These are phyloP conservation scores for Machimus atricapillus DNA, from an alignment of 2,888 invertebrate genomes.

Conservation along the genomic window DNA sequence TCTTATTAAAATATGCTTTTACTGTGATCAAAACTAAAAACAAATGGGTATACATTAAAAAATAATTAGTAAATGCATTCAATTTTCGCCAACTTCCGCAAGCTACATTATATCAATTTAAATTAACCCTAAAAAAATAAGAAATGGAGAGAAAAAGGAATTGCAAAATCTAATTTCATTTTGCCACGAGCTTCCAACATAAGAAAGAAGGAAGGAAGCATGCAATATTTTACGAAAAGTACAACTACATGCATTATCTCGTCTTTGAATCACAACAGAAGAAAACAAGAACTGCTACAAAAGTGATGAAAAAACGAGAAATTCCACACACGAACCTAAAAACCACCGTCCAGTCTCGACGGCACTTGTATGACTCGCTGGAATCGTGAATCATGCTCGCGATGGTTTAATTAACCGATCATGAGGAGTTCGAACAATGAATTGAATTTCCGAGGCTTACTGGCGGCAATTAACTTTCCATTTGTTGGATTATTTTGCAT, in stretches of 20 bases:
- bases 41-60: neutral
- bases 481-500: neutral
- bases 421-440: neutral
- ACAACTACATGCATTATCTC: neutral
- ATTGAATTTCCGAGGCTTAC: neutral
- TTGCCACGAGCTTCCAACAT: neutral
- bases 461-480: conserved; percentile 3
- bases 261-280: neutral
- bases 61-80: neutral
- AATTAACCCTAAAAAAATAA: neutral
- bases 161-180: neutral
- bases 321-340: neutral
- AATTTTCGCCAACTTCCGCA: neutral
- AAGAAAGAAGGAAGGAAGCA: neutral
- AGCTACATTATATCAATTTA: neutral
- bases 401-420: neutral
- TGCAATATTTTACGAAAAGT: neutral
- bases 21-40: neutral
- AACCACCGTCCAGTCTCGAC: neutral
- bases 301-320: neutral
- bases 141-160: neutral
- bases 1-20: neutral
- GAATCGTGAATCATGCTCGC: neutral
- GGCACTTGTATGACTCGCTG: neutral
- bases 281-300: neutral